phyloP scores from a whole-genome alignment of 2,888 invertebrate genomes.

The Drosophila kuntzei region DNA sequence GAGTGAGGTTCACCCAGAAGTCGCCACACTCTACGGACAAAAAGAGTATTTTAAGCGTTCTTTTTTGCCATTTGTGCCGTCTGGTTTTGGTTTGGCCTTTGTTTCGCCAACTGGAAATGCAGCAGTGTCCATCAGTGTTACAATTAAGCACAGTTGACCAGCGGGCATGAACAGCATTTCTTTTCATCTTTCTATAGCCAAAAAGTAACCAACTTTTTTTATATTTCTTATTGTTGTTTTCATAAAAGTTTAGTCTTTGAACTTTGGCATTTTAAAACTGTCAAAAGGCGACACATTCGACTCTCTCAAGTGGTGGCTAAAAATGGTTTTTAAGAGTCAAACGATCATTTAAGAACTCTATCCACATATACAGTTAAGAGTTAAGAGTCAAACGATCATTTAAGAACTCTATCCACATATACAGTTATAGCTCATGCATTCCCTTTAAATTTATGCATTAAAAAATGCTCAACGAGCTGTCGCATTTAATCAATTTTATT shows the following conservation, averaged over 20 bases:
- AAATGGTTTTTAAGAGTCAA: constrained; percentile 9
- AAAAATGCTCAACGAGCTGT: constrained; percentile 59
- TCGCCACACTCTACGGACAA: constrained; percentile 46
- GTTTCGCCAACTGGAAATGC: constrained; percentile 57
- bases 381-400: constrained; percentile 5
- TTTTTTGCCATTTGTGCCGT: constrained; percentile 36
- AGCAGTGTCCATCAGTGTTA: constrained; percentile 54
- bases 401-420: background rate
- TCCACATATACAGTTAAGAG: background rate
- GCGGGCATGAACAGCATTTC: constrained; percentile 25
- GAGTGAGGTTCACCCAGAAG: constrained; percentile 14
- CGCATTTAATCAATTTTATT: constrained; percentile 84
- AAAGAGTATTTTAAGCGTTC: constrained; percentile 64
- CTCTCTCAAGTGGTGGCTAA: constrained; percentile 15
- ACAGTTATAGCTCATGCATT: constrained; percentile 7
- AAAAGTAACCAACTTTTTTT: constrained; percentile 16
- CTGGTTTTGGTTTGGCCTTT: constrained; percentile 44
- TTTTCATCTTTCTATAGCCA: constrained; percentile 28
- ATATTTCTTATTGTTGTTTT: constrained; percentile 22
- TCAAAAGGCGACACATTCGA: constrained; percentile 11
- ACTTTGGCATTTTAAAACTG: constrained; percentile 33
- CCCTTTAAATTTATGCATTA: constrained; percentile 77
- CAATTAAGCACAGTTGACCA: constrained; percentile 61
- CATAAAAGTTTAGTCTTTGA: constrained; percentile 38
- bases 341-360: background rate